Evolutionary conservation across 2,113 vertebrate species (phyloP).

Genomic region (Nothocercus nigrocapillus): DNA sequence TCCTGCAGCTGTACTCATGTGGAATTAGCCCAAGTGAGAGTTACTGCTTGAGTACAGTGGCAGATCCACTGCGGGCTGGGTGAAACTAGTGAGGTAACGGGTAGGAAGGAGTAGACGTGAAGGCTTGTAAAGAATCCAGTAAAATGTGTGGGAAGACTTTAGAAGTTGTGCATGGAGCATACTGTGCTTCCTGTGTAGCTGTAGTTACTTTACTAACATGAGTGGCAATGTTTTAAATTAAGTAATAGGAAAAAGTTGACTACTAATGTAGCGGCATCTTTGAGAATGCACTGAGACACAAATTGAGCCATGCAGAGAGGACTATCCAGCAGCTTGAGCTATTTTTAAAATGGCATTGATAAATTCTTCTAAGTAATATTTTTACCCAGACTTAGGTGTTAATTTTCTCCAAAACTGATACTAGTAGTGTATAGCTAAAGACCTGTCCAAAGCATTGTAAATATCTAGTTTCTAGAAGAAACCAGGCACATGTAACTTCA

Average conservation of each 20-base stretch:
- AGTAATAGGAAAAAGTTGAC: conserved; percentile 6
- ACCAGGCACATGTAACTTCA: neutral
- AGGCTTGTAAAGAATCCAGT: neutral
- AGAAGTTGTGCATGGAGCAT: neutral
- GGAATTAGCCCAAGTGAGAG: neutral
- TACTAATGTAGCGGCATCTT: neutral
- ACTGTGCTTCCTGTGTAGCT: neutral
- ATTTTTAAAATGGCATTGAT: neutral
- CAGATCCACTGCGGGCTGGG: neutral
- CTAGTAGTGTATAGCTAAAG: neutral
- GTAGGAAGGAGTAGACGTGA: neutral
- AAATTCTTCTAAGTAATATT: neutral
- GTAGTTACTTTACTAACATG: neutral
- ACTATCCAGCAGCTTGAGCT: neutral
- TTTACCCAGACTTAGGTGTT: neutral
- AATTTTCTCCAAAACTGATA: neutral
- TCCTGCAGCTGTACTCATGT: neutral
- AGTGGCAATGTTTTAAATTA: conserved; percentile 12
- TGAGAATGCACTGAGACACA: neutral
- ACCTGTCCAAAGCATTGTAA: neutral
- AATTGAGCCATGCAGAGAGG: neutral
- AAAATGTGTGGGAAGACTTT: neutral
- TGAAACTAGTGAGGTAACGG: neutral
- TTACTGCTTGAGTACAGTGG: neutral
- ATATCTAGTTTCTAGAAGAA: neutral